Conservation (phyloP, 2,797 vertebrate genomes). For the Rhabdomys pumilio region DNA sequence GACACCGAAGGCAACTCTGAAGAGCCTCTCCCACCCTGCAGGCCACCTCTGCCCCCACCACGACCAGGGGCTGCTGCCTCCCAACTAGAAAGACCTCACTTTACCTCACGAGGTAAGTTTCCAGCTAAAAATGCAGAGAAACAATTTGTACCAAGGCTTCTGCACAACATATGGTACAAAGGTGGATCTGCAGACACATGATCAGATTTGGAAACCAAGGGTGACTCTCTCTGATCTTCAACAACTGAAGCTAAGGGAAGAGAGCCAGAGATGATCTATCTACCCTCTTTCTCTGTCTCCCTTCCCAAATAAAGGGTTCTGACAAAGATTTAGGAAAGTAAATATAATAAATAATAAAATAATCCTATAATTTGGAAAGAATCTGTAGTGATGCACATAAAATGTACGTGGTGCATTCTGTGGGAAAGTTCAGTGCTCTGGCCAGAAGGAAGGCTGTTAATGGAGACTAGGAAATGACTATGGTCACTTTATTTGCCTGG, state of each 20-base stretch:
- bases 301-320: not conserved
- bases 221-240: not conserved
- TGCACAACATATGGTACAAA: not conserved
- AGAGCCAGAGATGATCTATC: not conserved
- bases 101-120: slow-evolving; percentile 84
- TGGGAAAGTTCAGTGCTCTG: not conserved
- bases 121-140: slow-evolving; percentile 2
- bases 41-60: slow-evolving; percentile 83
- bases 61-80: slow-evolving; percentile 56
- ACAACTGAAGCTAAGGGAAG: not conserved
- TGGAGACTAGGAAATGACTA: not conserved
- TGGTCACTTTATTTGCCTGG: not conserved
- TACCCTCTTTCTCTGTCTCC: rapidly evolving
- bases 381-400: not conserved
- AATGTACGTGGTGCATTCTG: not conserved
- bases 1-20: not conserved
- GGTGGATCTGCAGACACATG: not conserved
- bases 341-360: slow-evolving; percentile 14
- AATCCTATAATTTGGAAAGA: not conserved
- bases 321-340: slow-evolving; percentile 5
- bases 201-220: not conserved
- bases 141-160: not conserved
- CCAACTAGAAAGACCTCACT: slow-evolving; percentile 68
- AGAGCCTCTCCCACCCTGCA: slow-evolving; percentile 13
- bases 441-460: not conserved